Evolutionary conservation across 1,140 invertebrate genomes (phyloP), one percentile per base, ranked within the genome.

Genomic region (Muscidifurax raptorellus): DNA sequence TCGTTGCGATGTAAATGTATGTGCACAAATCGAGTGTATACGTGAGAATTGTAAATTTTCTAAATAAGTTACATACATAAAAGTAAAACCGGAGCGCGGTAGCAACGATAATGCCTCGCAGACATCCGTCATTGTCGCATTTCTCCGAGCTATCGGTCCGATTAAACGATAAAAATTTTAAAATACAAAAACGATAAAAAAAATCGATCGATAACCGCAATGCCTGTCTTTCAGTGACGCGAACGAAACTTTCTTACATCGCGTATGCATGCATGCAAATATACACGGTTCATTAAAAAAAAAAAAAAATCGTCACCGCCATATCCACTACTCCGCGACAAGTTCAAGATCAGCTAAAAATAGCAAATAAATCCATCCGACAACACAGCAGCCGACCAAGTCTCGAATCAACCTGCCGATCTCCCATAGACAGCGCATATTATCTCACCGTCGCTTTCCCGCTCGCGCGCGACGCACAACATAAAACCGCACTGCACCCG

Each of bases 31-130:
- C 25, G 27, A 52, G 15, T 27, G 28, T 64, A 22, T 25, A 59
- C 27, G 2, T n/a, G 13, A 32, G 44, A 77, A 52, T 77, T 64
- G 75, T 30, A 77, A 59, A 77, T 59, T 77, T 32, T 28, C 40
- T 59, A 64, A 77, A 77, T 64, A 77, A 77, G 52, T 77, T 12
- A 77, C 75, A 25, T 32, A 64, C 25, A 32, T 25, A 59, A 77
- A 47, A 59, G 32, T 64, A 32, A 76, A 32, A 44, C 40, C n/a
- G n/a, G 12, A 15, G 25, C 40, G 25, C n/a, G 5, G 22, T 74
- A 40, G 7, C 36, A 40, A 15, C 13, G 44, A 47, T 47, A 47
- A 47, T 15, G 44, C 44, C 9, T 76, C 36, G 3, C 25, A 32
- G 36, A 25, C 12, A 15, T 15, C 12, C 40, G 64, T 66, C 64